Evolutionary conservation across 2,888 invertebrate genomes (phyloP).

Genomic region (Campoplex nolae): DNA sequence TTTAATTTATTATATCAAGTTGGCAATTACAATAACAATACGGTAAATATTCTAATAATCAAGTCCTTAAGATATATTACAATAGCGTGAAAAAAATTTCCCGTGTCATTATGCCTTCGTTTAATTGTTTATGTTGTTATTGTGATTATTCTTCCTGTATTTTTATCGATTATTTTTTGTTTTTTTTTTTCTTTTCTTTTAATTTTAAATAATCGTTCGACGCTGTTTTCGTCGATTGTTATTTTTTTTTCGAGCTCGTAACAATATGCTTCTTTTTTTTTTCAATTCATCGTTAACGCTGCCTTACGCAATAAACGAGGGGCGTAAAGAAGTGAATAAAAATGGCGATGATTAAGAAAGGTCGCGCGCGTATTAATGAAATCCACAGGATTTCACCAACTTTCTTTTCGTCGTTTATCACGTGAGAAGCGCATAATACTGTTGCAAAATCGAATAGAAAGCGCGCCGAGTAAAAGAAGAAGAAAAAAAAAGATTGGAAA

Average conservation of each 20-base stretch:
- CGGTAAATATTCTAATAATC: constrained; percentile 71
- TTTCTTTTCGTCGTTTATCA: constrained; percentile 16
- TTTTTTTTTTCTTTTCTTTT: not conserved
- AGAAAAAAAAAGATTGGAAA: constrained; percentile 17
- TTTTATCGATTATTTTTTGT: not conserved
- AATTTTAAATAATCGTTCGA: not conserved
- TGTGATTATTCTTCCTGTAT: constrained; percentile 36
- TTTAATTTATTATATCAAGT: constrained; percentile 78
- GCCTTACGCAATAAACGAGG: not conserved
- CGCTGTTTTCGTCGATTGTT: not conserved
- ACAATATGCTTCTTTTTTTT: not conserved
- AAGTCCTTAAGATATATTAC: constrained; percentile 70
- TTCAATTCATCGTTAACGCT: constrained; percentile 16
- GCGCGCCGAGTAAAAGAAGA: constrained; percentile 26
- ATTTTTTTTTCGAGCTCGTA: constrained; percentile 16
- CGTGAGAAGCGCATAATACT: constrained; percentile 56
- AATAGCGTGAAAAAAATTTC: constrained; percentile 73
- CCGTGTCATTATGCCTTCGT: constrained; percentile 59
- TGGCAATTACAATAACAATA: constrained; percentile 79
- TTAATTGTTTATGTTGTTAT: constrained; percentile 34
- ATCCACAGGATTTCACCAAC: constrained; percentile 24
- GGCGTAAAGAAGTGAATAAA: not conserved
- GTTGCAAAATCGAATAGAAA: constrained; percentile 46
- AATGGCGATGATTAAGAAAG: not conserved
- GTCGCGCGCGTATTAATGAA: not conserved